phyloP scores from a whole-genome alignment of 2,888 invertebrate genomes.

The Acrocyrtus sp. region DNA sequence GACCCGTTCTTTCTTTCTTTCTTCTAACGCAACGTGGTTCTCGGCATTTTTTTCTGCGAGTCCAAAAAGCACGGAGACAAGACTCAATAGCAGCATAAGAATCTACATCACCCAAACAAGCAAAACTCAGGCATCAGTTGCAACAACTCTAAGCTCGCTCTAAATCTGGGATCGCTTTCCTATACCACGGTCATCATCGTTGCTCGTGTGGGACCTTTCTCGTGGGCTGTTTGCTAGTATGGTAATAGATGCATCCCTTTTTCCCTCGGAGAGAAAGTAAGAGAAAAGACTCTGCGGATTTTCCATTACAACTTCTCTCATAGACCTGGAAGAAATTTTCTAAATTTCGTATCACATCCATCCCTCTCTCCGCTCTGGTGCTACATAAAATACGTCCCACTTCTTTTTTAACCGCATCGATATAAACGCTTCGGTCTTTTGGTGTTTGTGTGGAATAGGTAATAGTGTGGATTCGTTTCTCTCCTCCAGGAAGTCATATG shows the following conservation, averaged over 20 bases:
- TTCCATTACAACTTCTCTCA: too few species aligned
- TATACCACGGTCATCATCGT: conserved; percentile 36
- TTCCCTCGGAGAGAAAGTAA: conserved; percentile 34
- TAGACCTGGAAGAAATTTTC: too few species aligned
- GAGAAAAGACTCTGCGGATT: conserved; percentile 22
- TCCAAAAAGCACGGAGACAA: too few species aligned
- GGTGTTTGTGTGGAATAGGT: background rate
- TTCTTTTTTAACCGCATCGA: conserved; percentile 4
- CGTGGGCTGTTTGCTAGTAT: conserved; percentile 37
- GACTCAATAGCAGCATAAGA: too few species aligned
- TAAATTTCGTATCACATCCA: conserved; percentile 32
- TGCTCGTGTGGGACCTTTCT: conserved; percentile 51
- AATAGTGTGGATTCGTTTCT: too few species aligned
- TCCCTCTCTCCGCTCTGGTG: conserved; percentile 7
- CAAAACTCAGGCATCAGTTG: too few species aligned
- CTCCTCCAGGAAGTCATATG: too few species aligned
- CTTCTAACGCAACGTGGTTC: too few species aligned
- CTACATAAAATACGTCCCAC: conserved; percentile 27
- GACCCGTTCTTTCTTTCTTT: too few species aligned
- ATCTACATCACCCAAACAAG: too few species aligned
- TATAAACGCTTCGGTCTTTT: background rate
- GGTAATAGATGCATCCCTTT: conserved; percentile 49
- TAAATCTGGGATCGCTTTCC: conserved; percentile 34
- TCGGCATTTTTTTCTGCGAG: too few species aligned
- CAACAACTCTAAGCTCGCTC: conserved; percentile 25